Percentiles rank a stretch among this genome's conserved stretches.
phyloP scores from a whole-genome alignment of 2,888 invertebrate species.

The Mylabris sibirica region DNA sequence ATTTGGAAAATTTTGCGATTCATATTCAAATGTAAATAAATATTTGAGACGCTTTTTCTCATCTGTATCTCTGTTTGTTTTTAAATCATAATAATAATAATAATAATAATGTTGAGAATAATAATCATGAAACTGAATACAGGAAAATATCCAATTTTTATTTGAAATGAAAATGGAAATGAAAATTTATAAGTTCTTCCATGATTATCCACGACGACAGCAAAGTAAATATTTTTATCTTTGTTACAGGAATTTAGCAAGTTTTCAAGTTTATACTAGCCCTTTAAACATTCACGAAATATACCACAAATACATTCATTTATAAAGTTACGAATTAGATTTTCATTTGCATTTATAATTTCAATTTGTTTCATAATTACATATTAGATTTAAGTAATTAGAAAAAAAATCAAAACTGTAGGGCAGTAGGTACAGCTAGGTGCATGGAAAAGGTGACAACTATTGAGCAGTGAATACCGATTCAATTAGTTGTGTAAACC shows the following conservation, averaged over 20 bases:
- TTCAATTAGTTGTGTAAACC: too few relatives aligned
- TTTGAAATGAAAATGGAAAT: neutral
- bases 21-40: neutral
- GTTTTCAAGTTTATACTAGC: neutral
- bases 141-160: neutral
- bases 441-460: too few relatives aligned
- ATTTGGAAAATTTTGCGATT: too few relatives aligned
- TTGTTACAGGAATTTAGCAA: neutral
- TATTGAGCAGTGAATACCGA: too few relatives aligned
- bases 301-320: constrained; percentile 3
- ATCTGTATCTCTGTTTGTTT: neutral
- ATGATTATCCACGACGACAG: neutral
- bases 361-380: too few relatives aligned
- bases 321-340: constrained; percentile 1
- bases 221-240: neutral
- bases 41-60: too few relatives aligned
- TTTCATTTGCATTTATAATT: neutral
- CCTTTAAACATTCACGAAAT: neutral
- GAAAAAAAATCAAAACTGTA: too few relatives aligned
- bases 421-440: too few relatives aligned
- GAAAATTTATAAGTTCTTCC: neutral
- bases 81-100: neutral
- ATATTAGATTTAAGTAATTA: too few relatives aligned
- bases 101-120: neutral
- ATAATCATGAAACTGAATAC: neutral